A percentile compares a stretch with the other conserved stretches of the same genome.
Conservation (phyloP, 2,797 vertebrate genomes). For the Anguilla pacifica region DNA sequence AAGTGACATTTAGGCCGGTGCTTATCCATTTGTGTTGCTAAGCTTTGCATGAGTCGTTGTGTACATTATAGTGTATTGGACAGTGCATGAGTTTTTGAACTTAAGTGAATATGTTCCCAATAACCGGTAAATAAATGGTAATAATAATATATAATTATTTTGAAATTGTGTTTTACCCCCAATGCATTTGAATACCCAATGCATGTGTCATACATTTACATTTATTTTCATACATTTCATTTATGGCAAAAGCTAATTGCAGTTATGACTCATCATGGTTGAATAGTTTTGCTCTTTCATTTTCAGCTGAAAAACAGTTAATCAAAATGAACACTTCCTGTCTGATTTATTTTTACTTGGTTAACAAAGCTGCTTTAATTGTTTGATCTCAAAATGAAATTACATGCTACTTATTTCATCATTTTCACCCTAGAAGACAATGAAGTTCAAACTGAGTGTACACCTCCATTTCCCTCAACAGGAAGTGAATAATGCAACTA, state of each 20-base stretch:
- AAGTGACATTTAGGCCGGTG: not conserved
- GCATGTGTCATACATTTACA: not conserved
- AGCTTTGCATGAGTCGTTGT: not conserved
- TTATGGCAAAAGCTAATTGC: conserved; percentile 15
- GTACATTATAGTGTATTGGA: not conserved
- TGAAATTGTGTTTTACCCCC: not conserved
- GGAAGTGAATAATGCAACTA: not conserved
- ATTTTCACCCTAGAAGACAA: not conserved
- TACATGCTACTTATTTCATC: not conserved
- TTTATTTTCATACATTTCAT: not conserved
- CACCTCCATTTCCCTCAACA: not conserved
- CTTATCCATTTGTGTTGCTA: not conserved
- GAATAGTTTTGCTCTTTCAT: not conserved
- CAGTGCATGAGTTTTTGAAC: not conserved
- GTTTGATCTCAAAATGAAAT: not conserved
- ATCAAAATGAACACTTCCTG: not conserved
- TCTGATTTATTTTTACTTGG: not conserved
- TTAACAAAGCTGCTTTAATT: conserved; percentile 22
- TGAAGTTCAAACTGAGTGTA: not conserved
- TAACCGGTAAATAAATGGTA: not conserved
- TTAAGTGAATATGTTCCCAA: not conserved
- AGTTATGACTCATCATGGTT: conserved; percentile 15
- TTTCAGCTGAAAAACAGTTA: not conserved
- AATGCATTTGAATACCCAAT: not conserved
- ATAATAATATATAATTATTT: not conserved